Evolutionary conservation across 2,113 vertebrate genomes (phyloP), one percentile per base, ranked within the genome.

Genomic region (Holacanthus passer): DNA sequence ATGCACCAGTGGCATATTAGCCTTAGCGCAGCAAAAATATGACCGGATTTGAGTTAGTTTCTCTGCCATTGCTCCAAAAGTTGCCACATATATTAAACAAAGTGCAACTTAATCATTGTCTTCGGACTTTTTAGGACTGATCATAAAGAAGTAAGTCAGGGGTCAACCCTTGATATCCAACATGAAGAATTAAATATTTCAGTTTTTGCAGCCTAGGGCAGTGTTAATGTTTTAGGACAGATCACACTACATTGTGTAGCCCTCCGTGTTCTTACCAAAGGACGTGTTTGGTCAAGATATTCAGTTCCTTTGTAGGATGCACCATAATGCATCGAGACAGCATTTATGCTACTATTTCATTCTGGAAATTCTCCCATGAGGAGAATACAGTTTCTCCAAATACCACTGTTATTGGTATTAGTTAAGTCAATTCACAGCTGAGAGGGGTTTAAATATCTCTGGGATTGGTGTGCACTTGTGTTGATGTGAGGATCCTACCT

Each of bases 401-500:
- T 24, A 24, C 16, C 3, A 41, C n/a, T 20, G 45, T 81, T 73
- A 69, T 24, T 45, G 20, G 19, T 27, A 56, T 65, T 59, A 53
- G 32, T 67, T 59, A 29, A 79, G 73, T 83, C 31, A 58, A 20
- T 70, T 29, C 27, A 60, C 62, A 59, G 55, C 45, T 39, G 7
- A 29, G 4, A 47, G 12, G 37, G 71, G 22, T 81, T 70, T 50
- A 60, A 73, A 68, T 55, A 60, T 62, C 8, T 7, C 35, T 47
- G 63, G 19, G 35, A 67, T 29, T 16, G 27, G 14, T 58, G 7
- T 29, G 1, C 11, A 43, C 70, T 14, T 24, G 59, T 27, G 59
- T 2, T 64, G 52, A 58, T 60, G 50, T 77, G 47, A 79, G 64
- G 64, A 63, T 77, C 89, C 77, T 96, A 99, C 98, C 98, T 99